phyloP scores from a whole-genome alignment of 2,797 vertebrate genomes.

The Lindbergichthys nudifrons region DNA sequence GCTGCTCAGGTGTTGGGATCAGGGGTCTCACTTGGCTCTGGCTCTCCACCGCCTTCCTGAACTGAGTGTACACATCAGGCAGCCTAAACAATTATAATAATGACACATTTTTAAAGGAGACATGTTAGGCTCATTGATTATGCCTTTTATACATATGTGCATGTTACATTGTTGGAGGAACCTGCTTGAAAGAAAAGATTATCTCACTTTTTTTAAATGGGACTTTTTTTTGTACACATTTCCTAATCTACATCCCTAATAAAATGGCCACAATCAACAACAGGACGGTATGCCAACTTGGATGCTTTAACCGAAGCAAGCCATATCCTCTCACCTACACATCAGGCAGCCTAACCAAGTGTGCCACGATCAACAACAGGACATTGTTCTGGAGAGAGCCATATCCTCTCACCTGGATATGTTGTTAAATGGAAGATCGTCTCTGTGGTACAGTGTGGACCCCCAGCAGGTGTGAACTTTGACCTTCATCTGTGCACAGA shows the following conservation, averaged over 20 bases:
- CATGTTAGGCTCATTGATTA: no score
- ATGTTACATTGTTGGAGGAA: no score
- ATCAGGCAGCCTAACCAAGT: no score
- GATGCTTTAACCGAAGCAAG: no score
- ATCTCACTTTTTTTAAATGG: no score
- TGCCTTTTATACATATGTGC: no score
- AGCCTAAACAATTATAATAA: conserved; percentile 72
- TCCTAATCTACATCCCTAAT: background rate
- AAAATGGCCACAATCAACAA: background rate
- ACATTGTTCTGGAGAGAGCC: background rate
- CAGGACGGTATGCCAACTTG: background rate
- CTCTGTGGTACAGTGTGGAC: conserved; percentile 86
- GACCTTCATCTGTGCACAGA: conserved; percentile 83
- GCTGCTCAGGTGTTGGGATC: conserved; percentile 69
- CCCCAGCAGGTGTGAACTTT: conserved; percentile 87
- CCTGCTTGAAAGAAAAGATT: no score
- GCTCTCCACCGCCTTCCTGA: conserved; percentile 85
- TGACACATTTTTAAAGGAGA: no score
- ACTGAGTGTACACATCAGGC: conserved; percentile 89
- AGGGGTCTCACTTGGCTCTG: conserved; percentile 79
- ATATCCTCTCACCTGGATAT: conserved; percentile 78
- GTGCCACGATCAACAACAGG: background rate
- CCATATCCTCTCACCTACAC: no score
- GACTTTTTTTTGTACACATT: no score
- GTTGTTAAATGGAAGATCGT: conserved; percentile 86